A percentile compares a stretch with the other conserved stretches of the same genome.
Evolutionary conservation across 1,140 invertebrate species (phyloP).

Genomic region (Diorhabda carinulata): DNA sequence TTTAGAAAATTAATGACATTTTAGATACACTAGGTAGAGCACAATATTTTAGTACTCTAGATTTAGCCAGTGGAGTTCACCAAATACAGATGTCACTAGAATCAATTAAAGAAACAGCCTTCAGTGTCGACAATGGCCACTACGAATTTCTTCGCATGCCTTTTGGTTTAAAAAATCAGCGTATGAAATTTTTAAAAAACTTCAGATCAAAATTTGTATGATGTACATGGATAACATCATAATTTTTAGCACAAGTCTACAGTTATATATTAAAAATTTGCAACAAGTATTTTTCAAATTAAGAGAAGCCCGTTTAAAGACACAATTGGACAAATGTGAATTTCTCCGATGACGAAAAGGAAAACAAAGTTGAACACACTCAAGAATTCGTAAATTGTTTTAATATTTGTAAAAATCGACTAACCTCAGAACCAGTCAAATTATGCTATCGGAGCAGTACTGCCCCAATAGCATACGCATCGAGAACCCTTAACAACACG

Average conservation of each 20-base stretch:
- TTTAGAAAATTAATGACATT: slow-evolving; percentile 50
- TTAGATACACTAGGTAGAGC: slow-evolving; percentile 39
- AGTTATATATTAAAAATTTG: slow-evolving; percentile 19
- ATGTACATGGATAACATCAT: slow-evolving; percentile 22
- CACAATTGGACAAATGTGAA: slow-evolving; percentile 10
- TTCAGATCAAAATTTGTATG: slow-evolving; percentile 19
- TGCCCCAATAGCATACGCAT: slow-evolving; percentile 30
- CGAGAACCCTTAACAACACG: slow-evolving; percentile 26
- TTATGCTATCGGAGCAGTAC: slow-evolving; percentile 27
- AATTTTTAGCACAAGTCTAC: slow-evolving; percentile 15
- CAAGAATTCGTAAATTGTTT: slow-evolving; percentile 23
- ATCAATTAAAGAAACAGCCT: slow-evolving; percentile 46
- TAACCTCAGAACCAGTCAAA: slow-evolving; percentile 20
- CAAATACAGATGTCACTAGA: slow-evolving; percentile 18
- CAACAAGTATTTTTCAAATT: slow-evolving; percentile 11
- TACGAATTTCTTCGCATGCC: slow-evolving; percentile 26
- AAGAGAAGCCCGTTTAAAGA: slow-evolving; percentile 14
- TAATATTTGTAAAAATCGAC: slow-evolving; percentile 10
- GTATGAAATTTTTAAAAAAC: slow-evolving; percentile 20
- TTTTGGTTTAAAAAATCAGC: slow-evolving; percentile 23
- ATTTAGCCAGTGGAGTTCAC: slow-evolving; percentile 36
- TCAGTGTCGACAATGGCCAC: slow-evolving; percentile 28
- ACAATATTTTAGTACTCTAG: slow-evolving; percentile 45
- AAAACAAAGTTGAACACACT: slow-evolving; percentile 14
- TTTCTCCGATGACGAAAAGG: slow-evolving; percentile 19